Conservation (phyloP, 2,888 invertebrate species). For the Limenitis camilla region DNA sequence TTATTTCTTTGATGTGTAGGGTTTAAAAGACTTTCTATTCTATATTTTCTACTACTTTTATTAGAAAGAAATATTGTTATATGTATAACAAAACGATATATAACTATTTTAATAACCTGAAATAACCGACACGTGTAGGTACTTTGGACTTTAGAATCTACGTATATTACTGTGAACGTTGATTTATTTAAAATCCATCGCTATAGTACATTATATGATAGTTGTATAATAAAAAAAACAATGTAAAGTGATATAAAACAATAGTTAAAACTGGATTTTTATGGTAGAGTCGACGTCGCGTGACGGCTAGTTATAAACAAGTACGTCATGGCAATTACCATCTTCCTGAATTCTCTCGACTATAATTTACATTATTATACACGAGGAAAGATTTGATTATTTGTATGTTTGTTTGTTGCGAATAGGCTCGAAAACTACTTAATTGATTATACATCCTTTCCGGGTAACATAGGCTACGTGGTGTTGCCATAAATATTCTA, state of each 20-base stretch:
- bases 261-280: conserved; percentile 24
- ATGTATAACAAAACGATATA: no score
- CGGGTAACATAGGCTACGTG: no score
- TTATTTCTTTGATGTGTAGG: no score
- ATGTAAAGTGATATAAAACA: conserved; percentile 28
- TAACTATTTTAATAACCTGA: conserved; percentile 9
- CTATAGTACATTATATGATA: conserved; percentile 36
- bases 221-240: conserved; percentile 24
- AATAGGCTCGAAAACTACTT: no score
- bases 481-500: no score
- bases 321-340: conserved; percentile 58
- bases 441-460: no score
- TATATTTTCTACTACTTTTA: no score
- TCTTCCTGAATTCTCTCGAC: conserved; percentile 30
- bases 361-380: no score
- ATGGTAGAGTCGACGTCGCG: conserved; percentile 61
- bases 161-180: conserved; percentile 35
- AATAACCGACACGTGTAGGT: conserved; percentile 5
- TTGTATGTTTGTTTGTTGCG: no score
- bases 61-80: no score
- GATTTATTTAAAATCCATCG: conserved; percentile 41
- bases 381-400: no score
- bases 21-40: no score
- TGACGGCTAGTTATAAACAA: conserved; percentile 42
- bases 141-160: conserved; percentile 53